phyloP scores from a whole-genome alignment of 1,140 invertebrate species.

The Pogonomyrmex californicus region DNA sequence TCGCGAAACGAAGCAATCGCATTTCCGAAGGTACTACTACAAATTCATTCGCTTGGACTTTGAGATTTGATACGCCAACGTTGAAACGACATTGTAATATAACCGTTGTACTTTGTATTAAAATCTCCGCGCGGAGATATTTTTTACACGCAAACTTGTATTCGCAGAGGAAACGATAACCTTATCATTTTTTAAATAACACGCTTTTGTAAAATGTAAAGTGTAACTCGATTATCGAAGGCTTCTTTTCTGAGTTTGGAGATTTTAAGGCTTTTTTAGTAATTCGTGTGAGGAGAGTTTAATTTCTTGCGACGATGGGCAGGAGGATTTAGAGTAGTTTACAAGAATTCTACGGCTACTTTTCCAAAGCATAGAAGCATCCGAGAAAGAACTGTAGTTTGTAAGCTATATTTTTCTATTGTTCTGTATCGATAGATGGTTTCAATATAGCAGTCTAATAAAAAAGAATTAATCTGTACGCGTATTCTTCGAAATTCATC shows the following conservation, averaged over 20 bases:
- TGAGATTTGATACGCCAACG: neutral
- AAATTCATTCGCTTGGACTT: no score
- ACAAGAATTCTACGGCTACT: neutral
- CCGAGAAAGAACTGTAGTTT: neutral
- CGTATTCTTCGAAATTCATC: neutral
- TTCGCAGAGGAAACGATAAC: neutral
- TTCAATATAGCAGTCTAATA: constrained; percentile 7
- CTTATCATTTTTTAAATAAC: constrained; percentile 1
- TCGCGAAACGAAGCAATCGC: neutral
- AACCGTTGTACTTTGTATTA: neutral
- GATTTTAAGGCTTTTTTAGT: neutral
- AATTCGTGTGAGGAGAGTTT: neutral
- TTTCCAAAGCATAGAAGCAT: neutral
- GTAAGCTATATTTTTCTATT: constrained; percentile 45
- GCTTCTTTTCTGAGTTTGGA: no score
- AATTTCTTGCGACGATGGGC: neutral
- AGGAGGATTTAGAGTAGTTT: neutral
- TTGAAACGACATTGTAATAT: neutral
- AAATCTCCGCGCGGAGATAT: neutral
- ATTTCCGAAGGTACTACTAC: neutral
- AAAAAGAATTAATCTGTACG: constrained; percentile 2
- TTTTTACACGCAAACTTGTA: neutral
- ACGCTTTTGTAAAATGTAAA: neutral
- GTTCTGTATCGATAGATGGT: neutral
- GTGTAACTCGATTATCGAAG: neutral